These are phyloP conservation scores for Phaethon lepturus DNA, from an alignment of 2,113 vertebrate species.

Conservation along the genomic window DNA sequence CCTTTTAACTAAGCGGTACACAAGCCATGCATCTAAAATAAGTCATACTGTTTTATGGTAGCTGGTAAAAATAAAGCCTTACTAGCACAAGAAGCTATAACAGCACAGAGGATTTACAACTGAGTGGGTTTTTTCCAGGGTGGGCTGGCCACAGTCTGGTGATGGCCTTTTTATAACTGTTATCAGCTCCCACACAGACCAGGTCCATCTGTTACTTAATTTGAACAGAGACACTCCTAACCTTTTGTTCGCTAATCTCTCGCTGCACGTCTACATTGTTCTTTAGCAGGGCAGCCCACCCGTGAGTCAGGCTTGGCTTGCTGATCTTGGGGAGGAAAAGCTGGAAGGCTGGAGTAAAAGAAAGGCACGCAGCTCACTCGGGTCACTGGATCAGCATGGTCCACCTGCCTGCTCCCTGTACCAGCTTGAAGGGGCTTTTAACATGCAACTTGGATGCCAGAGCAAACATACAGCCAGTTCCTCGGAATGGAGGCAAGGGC, in stretches of 20 bases:
- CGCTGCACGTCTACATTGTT: not conserved
- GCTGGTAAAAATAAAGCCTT: conserved; percentile 64
- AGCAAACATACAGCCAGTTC: not conserved
- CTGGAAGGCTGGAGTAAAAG: not conserved
- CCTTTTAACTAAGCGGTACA: not conserved
- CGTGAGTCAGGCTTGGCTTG: not conserved
- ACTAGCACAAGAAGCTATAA: not conserved
- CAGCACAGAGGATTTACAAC: conserved; percentile 36
- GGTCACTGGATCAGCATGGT: not conserved
- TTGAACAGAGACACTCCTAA: not conserved
- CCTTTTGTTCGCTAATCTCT: conserved; percentile 36
- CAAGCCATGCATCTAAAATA: not conserved
- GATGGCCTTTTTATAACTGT: conserved; percentile 54
- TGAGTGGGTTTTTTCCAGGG: conserved; percentile 50
- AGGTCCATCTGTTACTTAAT: conserved; percentile 55
- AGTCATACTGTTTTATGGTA: not conserved
- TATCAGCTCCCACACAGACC: conserved; percentile 53
- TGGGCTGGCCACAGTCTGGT: conserved; percentile 40
- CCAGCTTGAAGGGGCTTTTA: not conserved
- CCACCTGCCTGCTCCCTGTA: not conserved
- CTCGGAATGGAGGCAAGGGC: not conserved
- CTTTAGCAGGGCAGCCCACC: not conserved
- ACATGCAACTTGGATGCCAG: not conserved
- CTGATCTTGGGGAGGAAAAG: not conserved
- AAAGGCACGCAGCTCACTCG: accelerated